Evolutionary conservation across 1,140 invertebrate genomes (phyloP), one percentile per base, ranked within the genome.

Genomic region (Pentalonia nigronervosa): DNA sequence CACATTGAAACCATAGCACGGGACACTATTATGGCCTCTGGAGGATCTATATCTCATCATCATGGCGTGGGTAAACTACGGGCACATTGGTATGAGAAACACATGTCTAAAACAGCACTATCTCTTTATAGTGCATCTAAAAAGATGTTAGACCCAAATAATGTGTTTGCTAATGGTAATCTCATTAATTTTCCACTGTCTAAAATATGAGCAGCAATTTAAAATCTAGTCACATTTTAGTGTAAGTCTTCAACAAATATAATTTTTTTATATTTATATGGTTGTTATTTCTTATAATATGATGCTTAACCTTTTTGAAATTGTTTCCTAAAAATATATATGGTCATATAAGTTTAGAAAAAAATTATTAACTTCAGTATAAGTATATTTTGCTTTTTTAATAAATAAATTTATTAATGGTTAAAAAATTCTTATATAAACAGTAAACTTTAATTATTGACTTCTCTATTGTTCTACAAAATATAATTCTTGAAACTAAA

Each of bases 21-120:
- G 81, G 97, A 99, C 94, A 99, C 99, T 95, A 99, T 99, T 94
- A 95, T 99, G 25, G 97, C 97, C 4, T 97, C 95, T 92, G 99
- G 98, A 60, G 99, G 99, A 81, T 99, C 98, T 94, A 96, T 99
- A 94, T 99, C 98, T 1, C 99, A 99, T 96, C 99, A 99, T 95
- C 99, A 99, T 95, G 99, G 99, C 81, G 97, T 99, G 41, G 99
- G 99, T 1, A 99, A 99, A 95, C 95, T 99, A 81, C 96, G 99
- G 60, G 97, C 97, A 93, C 96, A 97, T 94, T 99, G 98, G 94
- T 99, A 98, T 94, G 95, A 95, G 17, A 95, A 96, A 7, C 96
- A 97, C 0, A 97, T 99, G 3, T 98, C 98, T 7, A 95, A 96
- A 25, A 96, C 97, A 7, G 98, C 98, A 0, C 95, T 97, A 1